These are phyloP conservation scores for Xestia c-nigrum DNA, from an alignment of 2,888 invertebrate genomes.

Conservation along the genomic window DNA sequence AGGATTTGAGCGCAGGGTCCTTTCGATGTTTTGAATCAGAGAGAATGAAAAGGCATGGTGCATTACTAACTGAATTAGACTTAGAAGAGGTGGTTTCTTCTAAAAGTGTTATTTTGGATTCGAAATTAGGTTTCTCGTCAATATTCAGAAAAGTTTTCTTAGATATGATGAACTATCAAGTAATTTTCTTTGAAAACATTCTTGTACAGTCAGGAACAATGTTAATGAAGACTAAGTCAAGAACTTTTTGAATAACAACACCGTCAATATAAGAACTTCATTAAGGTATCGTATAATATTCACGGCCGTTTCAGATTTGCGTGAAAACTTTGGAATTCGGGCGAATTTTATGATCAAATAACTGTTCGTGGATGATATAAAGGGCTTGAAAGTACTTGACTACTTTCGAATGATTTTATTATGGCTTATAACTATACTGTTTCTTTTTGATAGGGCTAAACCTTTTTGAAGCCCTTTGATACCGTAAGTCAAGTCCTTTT, in stretches of 20 bases:
- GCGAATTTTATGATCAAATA: slow-evolving; percentile 32
- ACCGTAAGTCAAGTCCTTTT: too few species aligned
- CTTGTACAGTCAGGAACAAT: not conserved
- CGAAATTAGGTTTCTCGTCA: not conserved
- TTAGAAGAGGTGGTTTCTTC: not conserved
- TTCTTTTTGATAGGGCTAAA: not conserved
- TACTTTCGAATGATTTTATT: slow-evolving; percentile 9
- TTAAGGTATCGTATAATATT: slow-evolving; percentile 35
- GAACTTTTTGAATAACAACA: slow-evolving; percentile 27
- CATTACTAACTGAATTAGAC: not conserved
- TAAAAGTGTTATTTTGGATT: not conserved
- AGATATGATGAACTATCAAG: not conserved
- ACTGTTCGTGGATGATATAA: slow-evolving; percentile 17
- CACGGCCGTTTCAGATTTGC: slow-evolving; percentile 23
- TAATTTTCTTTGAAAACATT: not conserved
- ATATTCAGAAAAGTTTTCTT: not conserved
- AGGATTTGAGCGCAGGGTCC: not conserved
- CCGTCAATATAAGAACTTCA: slow-evolving; percentile 10
- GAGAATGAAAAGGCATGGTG: not conserved
- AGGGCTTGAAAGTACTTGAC: not conserved
- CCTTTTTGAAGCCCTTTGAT: not conserved
- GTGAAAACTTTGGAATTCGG: slow-evolving; percentile 21
- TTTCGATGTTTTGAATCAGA: not conserved
- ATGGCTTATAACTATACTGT: not conserved
- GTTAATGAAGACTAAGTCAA: not conserved